Conservation (phyloP, 1,140 invertebrate species). For the Chymomyza costata region DNA sequence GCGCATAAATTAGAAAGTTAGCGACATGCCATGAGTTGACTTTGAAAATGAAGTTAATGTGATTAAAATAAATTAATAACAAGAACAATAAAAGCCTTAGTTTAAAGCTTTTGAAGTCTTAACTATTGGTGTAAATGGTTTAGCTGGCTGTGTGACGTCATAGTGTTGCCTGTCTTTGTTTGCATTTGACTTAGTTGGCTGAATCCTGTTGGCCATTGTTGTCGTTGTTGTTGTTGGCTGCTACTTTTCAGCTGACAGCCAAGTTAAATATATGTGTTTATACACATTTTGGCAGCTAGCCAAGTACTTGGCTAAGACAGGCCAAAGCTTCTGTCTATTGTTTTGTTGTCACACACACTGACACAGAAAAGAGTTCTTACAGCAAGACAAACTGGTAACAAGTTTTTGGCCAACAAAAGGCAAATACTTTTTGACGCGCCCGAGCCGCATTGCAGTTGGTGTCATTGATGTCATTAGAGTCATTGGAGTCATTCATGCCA, state of each 20-base stretch:
- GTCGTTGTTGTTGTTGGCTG: conserved; percentile 30
- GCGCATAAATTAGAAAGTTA: conserved; percentile 56
- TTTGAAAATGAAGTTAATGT: conserved; percentile 33
- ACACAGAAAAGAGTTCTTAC: conserved; percentile 12
- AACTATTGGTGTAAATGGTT: conserved; percentile 31
- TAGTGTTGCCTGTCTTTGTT: too few relatives aligned
- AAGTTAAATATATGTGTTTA: conserved; percentile 38
- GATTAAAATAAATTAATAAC: conserved; percentile 30
- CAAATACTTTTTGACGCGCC: conserved; percentile 62
- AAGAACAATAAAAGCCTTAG: conserved; percentile 39
- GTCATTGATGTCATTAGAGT: conserved; percentile 43
- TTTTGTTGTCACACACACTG: conserved; percentile 34
- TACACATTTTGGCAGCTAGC: conserved; percentile 47
- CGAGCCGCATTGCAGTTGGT: conserved; percentile 60
- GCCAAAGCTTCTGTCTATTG: conserved; percentile 61
- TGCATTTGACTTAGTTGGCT: too few relatives aligned
- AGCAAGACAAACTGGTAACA: conserved; percentile 43
- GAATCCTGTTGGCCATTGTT: too few relatives aligned
- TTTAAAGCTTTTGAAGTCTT: conserved; percentile 46
- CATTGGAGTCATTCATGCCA: conserved; percentile 26
- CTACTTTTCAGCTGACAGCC: conserved; percentile 11
- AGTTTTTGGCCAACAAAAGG: conserved; percentile 46
- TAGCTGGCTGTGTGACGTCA: too few relatives aligned
- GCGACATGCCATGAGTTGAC: conserved; percentile 33
- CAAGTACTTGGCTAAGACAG: conserved; percentile 53